phyloP scores from a whole-genome alignment of 2,113 vertebrate species.

The Nannobrachium achirus region DNA sequence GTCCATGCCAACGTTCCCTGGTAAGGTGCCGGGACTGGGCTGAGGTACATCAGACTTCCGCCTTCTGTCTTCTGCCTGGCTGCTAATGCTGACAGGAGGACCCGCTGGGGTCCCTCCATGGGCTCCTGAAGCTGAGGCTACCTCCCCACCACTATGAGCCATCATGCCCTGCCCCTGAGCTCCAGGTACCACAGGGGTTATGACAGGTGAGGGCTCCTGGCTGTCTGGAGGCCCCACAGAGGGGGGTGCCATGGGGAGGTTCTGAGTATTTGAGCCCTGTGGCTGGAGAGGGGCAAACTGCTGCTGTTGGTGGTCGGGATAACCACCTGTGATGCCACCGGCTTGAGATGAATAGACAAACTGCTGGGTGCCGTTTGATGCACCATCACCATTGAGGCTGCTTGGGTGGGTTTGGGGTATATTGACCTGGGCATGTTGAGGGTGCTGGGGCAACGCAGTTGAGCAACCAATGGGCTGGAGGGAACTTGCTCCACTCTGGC shows the following conservation, averaged over 20 bases:
- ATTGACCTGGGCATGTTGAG: slow-evolving; percentile 66
- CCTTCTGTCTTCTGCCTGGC: too few relatives aligned
- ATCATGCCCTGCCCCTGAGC: slow-evolving; percentile 41
- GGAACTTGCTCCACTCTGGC: slow-evolving; percentile 82
- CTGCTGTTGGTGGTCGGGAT: slow-evolving; percentile 83
- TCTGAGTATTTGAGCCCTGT: slow-evolving; percentile 58
- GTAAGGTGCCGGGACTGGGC: too few relatives aligned
- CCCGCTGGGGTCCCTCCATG: too few relatives aligned
- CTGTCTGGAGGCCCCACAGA: slow-evolving; percentile 62
- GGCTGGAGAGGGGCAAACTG: slow-evolving; percentile 74
- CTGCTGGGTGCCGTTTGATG: slow-evolving; percentile 72
- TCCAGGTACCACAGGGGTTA: slow-evolving; percentile 49
- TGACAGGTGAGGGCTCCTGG: slow-evolving; percentile 73
- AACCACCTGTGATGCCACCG: slow-evolving; percentile 50
- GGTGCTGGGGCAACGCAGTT: slow-evolving; percentile 52
- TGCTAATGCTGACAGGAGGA: too few relatives aligned
- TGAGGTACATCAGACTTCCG: too few relatives aligned
- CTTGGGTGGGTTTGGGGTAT: slow-evolving; percentile 72
- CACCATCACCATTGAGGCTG: slow-evolving; percentile 76
- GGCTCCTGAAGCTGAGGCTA: too few relatives aligned
- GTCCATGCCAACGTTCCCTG: too few relatives aligned
- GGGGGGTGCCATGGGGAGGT: slow-evolving; percentile 69
- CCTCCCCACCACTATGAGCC: slow-evolving; percentile 41
- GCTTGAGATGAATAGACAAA: slow-evolving; percentile 68
- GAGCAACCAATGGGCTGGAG: slow-evolving; percentile 80